phyloP scores from a whole-genome alignment of 1,140 invertebrate species.

The Nilaparvata lugens region DNA sequence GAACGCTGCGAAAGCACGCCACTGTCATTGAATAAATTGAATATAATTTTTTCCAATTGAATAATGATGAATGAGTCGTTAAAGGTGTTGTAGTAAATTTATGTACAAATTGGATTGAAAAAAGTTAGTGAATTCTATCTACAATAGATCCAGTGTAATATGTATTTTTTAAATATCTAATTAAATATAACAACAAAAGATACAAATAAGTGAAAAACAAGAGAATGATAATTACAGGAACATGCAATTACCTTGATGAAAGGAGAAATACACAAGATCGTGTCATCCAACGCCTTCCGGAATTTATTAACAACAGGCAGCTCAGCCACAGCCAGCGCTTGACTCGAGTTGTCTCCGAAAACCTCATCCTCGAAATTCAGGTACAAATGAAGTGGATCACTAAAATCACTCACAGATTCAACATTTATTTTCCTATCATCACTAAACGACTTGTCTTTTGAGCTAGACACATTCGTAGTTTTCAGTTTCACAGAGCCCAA shows the following conservation, averaged over 20 bases:
- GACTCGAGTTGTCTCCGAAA: constrained; percentile 31
- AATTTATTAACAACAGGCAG: constrained; percentile 56
- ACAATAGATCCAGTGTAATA: too few relatives aligned
- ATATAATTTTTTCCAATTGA: too few relatives aligned
- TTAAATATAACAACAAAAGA: too few relatives aligned
- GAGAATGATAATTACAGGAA: too few relatives aligned
- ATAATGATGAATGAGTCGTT: too few relatives aligned
- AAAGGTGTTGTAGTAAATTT: too few relatives aligned
- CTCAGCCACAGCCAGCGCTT: constrained; percentile 42
- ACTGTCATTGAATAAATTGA: too few relatives aligned
- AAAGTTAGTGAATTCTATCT: too few relatives aligned
- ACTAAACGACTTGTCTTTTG: constrained; percentile 25
- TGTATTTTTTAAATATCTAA: too few relatives aligned
- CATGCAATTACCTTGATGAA: constrained; percentile 46
- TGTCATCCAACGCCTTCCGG: constrained; percentile 60
- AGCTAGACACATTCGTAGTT: constrained; percentile 19
- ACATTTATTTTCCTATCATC: constrained; percentile 13
- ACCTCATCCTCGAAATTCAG: constrained; percentile 48
- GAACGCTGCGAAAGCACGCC: too few relatives aligned
- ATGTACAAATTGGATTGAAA: too few relatives aligned
- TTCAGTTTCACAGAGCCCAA: background rate
- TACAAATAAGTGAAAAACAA: too few relatives aligned
- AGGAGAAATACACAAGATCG: constrained; percentile 75
- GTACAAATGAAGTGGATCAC: constrained; percentile 66
- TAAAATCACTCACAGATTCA: constrained; percentile 54